Percentiles rank a stretch among this genome's conserved stretches.
Evolutionary conservation across 2,797 vertebrate species (phyloP).

Genomic region (Strix occidentalis): DNA sequence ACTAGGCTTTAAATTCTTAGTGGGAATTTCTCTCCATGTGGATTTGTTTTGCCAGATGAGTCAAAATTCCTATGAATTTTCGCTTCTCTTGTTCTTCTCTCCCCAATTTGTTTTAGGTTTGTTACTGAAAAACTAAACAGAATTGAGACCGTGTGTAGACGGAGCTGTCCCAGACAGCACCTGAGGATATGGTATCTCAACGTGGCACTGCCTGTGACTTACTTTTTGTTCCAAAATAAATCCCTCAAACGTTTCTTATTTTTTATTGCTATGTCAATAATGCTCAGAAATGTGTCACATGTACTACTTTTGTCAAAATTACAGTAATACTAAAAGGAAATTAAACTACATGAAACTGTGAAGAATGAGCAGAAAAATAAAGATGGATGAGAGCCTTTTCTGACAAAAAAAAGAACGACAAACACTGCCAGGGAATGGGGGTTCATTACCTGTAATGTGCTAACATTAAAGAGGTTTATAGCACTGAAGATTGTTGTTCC

Average conservation of each 20-base stretch:
- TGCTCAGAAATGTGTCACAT: neutral
- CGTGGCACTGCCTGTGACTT: neutral
- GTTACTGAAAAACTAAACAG: neutral
- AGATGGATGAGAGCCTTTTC: neutral
- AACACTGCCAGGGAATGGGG: neutral
- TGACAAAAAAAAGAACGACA: neutral
- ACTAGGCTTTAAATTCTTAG: neutral
- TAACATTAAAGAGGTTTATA: constrained; percentile 37
- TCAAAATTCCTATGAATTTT: neutral
- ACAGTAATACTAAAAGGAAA: neutral
- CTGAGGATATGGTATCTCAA: neutral
- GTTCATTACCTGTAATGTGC: neutral
- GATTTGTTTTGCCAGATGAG: neutral
- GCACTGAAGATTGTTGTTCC: constrained; percentile 53
- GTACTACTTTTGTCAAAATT: neutral
- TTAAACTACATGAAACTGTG: neutral
- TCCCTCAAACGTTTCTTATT: neutral
- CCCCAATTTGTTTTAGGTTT: neutral
- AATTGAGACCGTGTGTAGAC: neutral
- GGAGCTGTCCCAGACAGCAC: neutral
- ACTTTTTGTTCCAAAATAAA: neutral
- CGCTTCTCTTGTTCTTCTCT: neutral
- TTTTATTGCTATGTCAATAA: neutral
- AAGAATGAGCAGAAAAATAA: neutral
- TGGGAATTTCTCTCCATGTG: neutral